These are phyloP conservation scores for Apostichopus leukothele DNA, from an alignment of 53 echinoderm and acorn worm species.

Conservation along the genomic window DNA sequence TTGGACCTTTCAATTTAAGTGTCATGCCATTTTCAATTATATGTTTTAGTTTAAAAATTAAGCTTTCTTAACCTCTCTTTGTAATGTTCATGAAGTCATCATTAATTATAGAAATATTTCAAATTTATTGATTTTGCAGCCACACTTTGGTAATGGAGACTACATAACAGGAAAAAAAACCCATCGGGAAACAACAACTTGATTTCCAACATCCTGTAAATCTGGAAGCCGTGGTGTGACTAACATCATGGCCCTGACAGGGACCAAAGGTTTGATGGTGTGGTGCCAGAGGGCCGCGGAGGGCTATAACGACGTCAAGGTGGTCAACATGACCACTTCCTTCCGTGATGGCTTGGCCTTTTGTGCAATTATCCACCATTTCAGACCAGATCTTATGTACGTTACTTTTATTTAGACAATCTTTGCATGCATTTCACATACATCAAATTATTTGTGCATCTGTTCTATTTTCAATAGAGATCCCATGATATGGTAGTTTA, in stretches of 20 bases:
- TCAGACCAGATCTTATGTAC: constrained; percentile 93
- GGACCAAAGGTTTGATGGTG: constrained; percentile 86
- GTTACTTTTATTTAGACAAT: constrained; percentile 27
- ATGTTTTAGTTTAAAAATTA: no score
- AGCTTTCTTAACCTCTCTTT: no score
- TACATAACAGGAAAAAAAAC: not conserved
- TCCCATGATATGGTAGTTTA: no score
- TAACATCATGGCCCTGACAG: constrained; percentile 78
- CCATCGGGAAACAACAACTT: not conserved
- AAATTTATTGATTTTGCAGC: not conserved
- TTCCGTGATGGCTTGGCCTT: constrained; percentile 97
- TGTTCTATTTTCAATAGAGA: no score
- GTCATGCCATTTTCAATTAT: no score
- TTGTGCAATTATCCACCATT: constrained; percentile 95
- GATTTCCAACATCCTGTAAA: no score
- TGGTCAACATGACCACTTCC: constrained; percentile 91
- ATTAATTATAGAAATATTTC: not conserved
- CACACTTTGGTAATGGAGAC: not conserved
- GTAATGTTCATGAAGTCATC: no score
- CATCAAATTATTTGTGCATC: no score
- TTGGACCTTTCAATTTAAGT: no score
- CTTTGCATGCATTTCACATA: not conserved
- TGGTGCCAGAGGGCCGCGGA: constrained; percentile 84
- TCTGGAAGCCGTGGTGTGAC: no score
- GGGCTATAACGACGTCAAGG: constrained; percentile 86